These are phyloP conservation scores for Biston stratarius DNA, from an alignment of 2,888 invertebrate genomes.

Conservation along the genomic window DNA sequence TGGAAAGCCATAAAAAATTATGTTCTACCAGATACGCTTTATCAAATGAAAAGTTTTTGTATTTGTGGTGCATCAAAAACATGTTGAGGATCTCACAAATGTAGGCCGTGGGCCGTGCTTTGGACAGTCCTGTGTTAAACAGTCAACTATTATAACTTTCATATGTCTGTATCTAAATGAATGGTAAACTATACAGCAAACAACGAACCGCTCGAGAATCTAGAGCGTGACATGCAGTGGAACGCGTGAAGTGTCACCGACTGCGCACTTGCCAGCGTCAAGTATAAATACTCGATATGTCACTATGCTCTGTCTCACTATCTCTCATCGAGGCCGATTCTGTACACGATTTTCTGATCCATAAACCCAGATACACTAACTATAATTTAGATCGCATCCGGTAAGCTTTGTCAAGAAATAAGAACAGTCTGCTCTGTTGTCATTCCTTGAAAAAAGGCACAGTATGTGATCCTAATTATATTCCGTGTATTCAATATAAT, in stretches of 20 bases:
- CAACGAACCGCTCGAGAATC: constrained; percentile 84
- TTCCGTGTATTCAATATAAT: no score
- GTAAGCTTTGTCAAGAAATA: not conserved
- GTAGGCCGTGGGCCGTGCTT: no score
- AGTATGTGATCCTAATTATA: no score
- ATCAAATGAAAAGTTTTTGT: no score
- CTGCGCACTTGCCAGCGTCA: constrained; percentile 45
- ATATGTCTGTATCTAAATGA: not conserved
- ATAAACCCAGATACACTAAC: no score
- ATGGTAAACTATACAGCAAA: constrained; percentile 62
- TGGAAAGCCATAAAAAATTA: no score
- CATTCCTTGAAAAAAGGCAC: no score
- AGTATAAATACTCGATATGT: constrained; percentile 34
- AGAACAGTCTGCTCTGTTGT: not conserved
- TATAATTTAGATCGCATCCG: not conserved
- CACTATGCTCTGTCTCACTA: constrained; percentile 10
- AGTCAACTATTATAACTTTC: not conserved
- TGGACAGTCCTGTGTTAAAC: not conserved
- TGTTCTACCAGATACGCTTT: no score
- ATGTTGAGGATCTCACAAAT: no score
- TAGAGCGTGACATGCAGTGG: constrained; percentile 81
- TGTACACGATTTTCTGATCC: not conserved
- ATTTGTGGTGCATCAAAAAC: no score
- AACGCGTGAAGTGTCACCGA: constrained; percentile 64
- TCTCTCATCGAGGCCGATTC: constrained; percentile 1